These are phyloP conservation scores for Salvelinus namaycush DNA, from an alignment of 2,113 vertebrate genomes.

Conservation along the genomic window DNA sequence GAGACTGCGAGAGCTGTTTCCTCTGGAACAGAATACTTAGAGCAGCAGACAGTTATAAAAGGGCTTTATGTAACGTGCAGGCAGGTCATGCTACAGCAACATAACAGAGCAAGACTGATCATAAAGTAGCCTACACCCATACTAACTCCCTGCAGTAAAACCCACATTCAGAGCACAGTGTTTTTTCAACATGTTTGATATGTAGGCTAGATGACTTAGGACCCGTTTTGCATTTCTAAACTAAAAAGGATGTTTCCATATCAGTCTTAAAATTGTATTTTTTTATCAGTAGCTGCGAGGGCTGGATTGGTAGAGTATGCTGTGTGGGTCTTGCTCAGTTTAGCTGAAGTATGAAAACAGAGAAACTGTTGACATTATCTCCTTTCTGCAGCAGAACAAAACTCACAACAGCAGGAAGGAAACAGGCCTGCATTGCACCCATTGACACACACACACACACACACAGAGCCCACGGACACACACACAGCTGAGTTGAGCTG, in stretches of 20 bases:
- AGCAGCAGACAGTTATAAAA: slow-evolving; percentile 35
- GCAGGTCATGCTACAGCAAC: not conserved
- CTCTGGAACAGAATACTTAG: slow-evolving; percentile 26
- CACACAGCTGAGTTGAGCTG: not conserved
- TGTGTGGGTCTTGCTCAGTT: not conserved
- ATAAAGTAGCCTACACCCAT: not conserved
- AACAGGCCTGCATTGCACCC: not conserved
- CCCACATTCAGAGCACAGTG: not conserved
- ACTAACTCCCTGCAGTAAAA: not conserved
- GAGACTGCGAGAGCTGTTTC: slow-evolving; percentile 45
- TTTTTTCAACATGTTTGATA: not conserved
- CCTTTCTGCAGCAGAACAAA: not conserved
- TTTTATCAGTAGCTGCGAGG: not conserved
- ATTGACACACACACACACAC: not conserved
- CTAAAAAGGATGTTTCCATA: not conserved
- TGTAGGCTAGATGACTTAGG: too few species aligned
- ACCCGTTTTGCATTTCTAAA: too few species aligned
- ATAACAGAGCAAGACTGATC: not conserved
- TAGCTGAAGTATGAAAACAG: not conserved
- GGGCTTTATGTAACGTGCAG: slow-evolving; percentile 43
- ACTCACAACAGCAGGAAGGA: slow-evolving; percentile 5
- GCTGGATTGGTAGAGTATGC: not conserved
- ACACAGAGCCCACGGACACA: not conserved
- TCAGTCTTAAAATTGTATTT: not conserved
- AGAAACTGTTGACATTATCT: not conserved